Percentiles rank a stretch among this genome's conserved stretches.
Conservation (phyloP, 2,113 vertebrate species). For the Rhegmatorhina hoffmannsi region DNA sequence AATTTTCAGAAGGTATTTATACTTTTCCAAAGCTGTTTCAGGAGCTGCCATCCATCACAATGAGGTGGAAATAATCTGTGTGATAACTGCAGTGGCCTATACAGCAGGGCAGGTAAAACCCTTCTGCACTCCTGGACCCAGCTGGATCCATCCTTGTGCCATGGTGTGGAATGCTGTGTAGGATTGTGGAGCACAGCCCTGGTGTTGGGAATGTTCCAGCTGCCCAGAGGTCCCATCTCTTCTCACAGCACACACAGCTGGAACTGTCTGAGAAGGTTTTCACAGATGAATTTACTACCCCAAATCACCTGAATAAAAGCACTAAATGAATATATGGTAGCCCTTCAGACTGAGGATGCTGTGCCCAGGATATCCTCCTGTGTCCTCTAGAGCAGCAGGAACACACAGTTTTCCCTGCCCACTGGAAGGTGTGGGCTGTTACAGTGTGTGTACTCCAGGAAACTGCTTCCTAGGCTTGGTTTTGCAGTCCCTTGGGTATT, state of each 20-base stretch:
- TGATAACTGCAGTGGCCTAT: background rate
- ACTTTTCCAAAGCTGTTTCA: background rate
- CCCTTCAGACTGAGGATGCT: background rate
- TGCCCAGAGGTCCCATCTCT: background rate
- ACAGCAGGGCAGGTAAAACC: background rate
- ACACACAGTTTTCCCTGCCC: background rate
- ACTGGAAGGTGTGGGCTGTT: background rate
- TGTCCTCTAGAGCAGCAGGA: background rate
- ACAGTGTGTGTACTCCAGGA: background rate
- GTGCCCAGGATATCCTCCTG: too few relatives aligned
- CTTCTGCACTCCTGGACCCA: background rate
- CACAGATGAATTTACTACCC: background rate
- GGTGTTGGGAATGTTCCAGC: background rate
- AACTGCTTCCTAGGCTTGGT: background rate
- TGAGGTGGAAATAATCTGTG: background rate
- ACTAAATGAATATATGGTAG: background rate
- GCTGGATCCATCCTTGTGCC: background rate
- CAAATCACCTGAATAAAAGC: background rate
- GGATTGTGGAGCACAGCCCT: background rate
- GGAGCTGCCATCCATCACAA: background rate
- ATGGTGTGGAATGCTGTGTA: background rate
- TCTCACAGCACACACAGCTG: background rate
- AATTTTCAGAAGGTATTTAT: background rate
- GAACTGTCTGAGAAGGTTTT: background rate
- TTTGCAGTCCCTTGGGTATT: background rate